Percentiles rank a stretch among this genome's conserved stretches.
These are phyloP conservation scores for Cephalopholis sonnerati DNA, from an alignment of 2,113 vertebrate species.

Conservation along the genomic window DNA sequence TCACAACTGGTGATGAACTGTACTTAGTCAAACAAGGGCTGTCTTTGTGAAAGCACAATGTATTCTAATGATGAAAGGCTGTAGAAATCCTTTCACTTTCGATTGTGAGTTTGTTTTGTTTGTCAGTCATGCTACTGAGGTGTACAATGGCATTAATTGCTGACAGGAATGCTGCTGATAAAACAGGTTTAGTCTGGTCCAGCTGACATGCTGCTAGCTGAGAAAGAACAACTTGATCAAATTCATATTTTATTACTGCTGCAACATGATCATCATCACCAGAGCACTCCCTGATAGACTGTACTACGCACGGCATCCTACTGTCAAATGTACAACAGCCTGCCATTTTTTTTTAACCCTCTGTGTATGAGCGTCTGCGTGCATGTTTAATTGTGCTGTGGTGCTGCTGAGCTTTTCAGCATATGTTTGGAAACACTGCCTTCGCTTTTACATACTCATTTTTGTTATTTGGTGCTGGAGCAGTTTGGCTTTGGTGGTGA, in stretches of 20 bases:
- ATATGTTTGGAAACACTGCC: neutral
- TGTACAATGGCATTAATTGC: neutral
- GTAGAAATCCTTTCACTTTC: neutral
- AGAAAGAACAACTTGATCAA: neutral
- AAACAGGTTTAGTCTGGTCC: slow-evolving; percentile 8
- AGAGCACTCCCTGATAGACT: neutral
- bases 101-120: neutral
- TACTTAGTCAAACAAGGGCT: neutral
- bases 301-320: neutral
- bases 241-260: slow-evolving; percentile 10
- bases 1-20: neutral
- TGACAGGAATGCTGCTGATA: slow-evolving; percentile 11
- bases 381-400: neutral
- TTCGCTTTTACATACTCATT: neutral
- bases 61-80: neutral
- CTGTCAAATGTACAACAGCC: neutral
- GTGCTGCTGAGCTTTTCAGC: neutral
- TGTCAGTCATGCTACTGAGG: neutral
- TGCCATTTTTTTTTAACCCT: neutral
- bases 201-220: neutral
- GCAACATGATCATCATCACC: neutral
- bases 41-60: neutral
- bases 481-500: slow-evolving; percentile 56
- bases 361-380: neutral
- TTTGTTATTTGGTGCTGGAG: slow-evolving; percentile 20